Percentiles rank a stretch among this genome's conserved stretches.
Evolutionary conservation across 2,797 vertebrate species (phyloP).

Genomic region (Telmatherina bonti): DNA sequence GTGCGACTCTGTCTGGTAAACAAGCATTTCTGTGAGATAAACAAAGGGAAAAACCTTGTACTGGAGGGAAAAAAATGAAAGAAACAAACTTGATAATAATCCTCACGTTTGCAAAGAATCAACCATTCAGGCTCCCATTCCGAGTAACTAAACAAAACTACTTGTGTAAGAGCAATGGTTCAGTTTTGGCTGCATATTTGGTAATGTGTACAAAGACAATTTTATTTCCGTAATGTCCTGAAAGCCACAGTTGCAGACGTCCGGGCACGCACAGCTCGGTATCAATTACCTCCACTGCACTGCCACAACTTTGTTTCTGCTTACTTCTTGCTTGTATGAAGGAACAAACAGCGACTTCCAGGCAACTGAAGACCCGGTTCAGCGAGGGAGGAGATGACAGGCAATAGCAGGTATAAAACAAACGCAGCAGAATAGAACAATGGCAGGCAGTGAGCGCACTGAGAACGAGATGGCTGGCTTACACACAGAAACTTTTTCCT

Average conservation of each 20-base stretch:
- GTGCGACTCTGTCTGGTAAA: conserved; percentile 18
- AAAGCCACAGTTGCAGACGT: conserved; percentile 59
- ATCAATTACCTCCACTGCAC: conserved; percentile 79
- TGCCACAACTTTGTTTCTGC: conserved; percentile 47
- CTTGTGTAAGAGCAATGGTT: conserved; percentile 42
- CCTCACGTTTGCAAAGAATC: conserved; percentile 43
- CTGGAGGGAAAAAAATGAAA: neutral
- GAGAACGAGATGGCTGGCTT: conserved; percentile 55
- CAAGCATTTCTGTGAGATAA: neutral
- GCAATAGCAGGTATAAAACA: conserved; percentile 72
- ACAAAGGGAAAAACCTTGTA: neutral
- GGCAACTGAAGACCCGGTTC: conserved; percentile 71
- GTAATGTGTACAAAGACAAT: conserved; percentile 63
- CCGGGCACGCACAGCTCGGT: conserved; percentile 67
- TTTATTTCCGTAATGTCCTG: conserved; percentile 73
- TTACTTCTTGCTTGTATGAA: conserved; percentile 58
- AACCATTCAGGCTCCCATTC: conserved; percentile 28
- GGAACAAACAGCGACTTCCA: conserved; percentile 76
- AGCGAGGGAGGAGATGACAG: conserved; percentile 74
- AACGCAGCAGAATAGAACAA: conserved; percentile 68
- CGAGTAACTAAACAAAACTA: conserved; percentile 41
- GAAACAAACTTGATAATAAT: conserved; percentile 13
- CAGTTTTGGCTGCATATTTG: conserved; percentile 65
- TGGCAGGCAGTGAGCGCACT: conserved; percentile 38
- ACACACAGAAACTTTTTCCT: conserved; percentile 67